phyloP scores from a whole-genome alignment of 92 coral and sea anemone genomes.

The Pocillopora meandrina region DNA sequence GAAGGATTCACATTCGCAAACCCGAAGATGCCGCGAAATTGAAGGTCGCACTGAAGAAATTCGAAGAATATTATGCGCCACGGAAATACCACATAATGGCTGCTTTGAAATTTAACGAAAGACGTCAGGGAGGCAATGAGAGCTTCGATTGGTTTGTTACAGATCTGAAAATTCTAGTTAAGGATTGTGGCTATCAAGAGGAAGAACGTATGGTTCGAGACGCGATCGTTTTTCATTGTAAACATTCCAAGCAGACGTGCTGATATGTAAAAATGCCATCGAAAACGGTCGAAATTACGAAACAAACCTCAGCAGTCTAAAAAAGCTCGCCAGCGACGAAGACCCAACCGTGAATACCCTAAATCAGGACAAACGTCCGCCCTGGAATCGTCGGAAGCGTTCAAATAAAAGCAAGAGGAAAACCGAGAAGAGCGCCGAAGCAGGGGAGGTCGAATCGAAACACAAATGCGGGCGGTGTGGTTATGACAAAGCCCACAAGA shows the following conservation, averaged over 20 bases:
- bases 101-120: slow-evolving; percentile 30
- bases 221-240: neutral
- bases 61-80: slow-evolving; percentile 32
- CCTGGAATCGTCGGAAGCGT: slow-evolving; percentile 1
- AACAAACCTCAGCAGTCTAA: slow-evolving; percentile 20
- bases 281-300: slow-evolving; percentile 15
- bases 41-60: no score
- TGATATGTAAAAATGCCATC: slow-evolving; percentile 11
- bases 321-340: no score
- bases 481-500: slow-evolving; percentile 31
- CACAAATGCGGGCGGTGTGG: slow-evolving; percentile 37
- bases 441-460: neutral
- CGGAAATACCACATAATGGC: slow-evolving; percentile 35
- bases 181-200: slow-evolving; percentile 33
- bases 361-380: neutral
- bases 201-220: slow-evolving; percentile 45
- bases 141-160: slow-evolving; percentile 10
- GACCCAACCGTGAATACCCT: slow-evolving; percentile 22
- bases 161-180: slow-evolving; percentile 13
- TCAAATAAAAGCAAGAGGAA: neutral
- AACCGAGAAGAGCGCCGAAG: neutral
- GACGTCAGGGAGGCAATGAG: slow-evolving; percentile 27
- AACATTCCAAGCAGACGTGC: neutral
- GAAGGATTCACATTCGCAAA: no score
- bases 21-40: no score